These are phyloP conservation scores for Gymnocheta viridis DNA, from an alignment of 2,888 invertebrate genomes.

Conservation along the genomic window DNA sequence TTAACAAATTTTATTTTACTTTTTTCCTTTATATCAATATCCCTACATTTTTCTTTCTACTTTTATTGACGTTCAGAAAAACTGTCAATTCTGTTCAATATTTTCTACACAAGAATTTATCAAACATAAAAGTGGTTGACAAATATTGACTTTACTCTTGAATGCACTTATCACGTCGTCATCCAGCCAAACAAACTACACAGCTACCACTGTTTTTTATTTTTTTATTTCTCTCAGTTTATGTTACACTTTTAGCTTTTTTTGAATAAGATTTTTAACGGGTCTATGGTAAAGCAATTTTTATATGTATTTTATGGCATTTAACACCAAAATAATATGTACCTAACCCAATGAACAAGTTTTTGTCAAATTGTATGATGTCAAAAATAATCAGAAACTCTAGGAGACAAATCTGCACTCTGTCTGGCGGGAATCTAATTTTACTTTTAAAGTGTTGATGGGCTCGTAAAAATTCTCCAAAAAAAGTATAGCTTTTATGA, in stretches of 20 bases:
- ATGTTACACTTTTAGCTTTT: slow-evolving; percentile 18
- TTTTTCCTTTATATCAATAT: slow-evolving; percentile 3
- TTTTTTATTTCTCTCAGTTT: slow-evolving; percentile 12
- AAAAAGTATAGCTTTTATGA: no score
- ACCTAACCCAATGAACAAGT: no score
- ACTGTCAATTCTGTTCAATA: slow-evolving; percentile 44
- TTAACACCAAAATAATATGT: slow-evolving; percentile 21
- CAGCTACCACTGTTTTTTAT: neutral
- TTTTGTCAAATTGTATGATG: no score
- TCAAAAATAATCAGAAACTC: no score
- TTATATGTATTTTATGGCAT: slow-evolving; percentile 14
- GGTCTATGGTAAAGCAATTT: slow-evolving; percentile 42
- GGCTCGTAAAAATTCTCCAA: no score
- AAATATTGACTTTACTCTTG: slow-evolving; percentile 70
- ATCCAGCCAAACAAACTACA: slow-evolving; percentile 33
- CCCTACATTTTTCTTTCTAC: neutral
- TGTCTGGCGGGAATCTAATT: no score
- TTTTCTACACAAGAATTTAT: slow-evolving; percentile 47
- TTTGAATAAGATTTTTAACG: slow-evolving; percentile 15
- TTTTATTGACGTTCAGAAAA: slow-evolving; percentile 8
- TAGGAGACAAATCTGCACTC: no score
- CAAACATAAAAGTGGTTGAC: slow-evolving; percentile 66
- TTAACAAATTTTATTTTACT: slow-evolving; percentile 5
- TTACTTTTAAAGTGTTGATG: no score
- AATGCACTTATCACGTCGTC: slow-evolving; percentile 66